Percentiles rank a stretch among this genome's conserved stretches.
Conservation (phyloP, 2,888 invertebrate genomes). For the Cacoxenus indagator region DNA sequence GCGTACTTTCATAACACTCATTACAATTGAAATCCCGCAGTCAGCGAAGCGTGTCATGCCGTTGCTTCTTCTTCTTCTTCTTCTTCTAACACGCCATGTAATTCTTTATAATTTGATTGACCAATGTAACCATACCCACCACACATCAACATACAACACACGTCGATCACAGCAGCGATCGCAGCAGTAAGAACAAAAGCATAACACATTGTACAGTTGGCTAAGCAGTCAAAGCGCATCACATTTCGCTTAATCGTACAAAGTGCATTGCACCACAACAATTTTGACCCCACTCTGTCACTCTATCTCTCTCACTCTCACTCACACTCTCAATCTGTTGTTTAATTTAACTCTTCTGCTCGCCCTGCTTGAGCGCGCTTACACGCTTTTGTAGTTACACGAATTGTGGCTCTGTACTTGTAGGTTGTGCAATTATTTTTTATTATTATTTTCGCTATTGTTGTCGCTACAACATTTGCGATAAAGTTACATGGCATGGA, state of each 20-base stretch:
- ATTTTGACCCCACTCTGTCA: constrained; percentile 8
- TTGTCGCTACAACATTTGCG: neutral
- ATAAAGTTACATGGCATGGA: constrained; percentile 3
- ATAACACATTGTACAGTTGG: neutral
- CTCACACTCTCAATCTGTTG: neutral
- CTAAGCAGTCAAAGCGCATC: neutral
- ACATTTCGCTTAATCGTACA: constrained; percentile 17
- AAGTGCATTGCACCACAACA: constrained; percentile 7
- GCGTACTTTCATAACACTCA: too few relatives aligned
- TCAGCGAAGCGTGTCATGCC: neutral
- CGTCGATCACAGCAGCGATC: neutral
- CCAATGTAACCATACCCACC: neutral
- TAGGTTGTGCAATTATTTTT: constrained; percentile 13
- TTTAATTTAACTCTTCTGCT: neutral
- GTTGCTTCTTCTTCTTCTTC: neutral
- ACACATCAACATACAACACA: neutral
- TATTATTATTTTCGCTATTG: constrained; percentile 6
- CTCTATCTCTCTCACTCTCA: neutral
- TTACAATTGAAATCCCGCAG: neutral
- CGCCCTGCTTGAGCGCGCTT: neutral
- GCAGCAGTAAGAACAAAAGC: neutral
- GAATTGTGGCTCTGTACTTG: neutral
- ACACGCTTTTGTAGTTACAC: neutral
- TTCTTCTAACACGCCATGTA: neutral
- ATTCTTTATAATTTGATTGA: neutral